phyloP scores from a whole-genome alignment of 35 echinoderm and acorn worm species.

The Diadema setosum region DNA sequence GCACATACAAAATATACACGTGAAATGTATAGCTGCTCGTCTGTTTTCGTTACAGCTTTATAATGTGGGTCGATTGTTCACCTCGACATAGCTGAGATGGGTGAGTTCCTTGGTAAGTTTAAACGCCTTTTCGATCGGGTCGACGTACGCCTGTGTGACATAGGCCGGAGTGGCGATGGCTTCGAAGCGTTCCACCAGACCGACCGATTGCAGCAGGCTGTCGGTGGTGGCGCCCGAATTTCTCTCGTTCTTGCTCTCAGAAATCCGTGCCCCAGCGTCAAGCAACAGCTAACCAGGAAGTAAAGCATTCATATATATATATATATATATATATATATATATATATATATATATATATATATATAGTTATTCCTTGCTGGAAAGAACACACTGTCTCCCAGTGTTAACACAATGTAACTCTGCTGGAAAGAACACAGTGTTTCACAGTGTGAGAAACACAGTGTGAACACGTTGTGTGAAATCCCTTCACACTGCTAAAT shows the following conservation, averaged over 20 bases:
- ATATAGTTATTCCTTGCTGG: too few species aligned
- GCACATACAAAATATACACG: too few species aligned
- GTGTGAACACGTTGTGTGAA: too few species aligned
- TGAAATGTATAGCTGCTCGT: too few species aligned
- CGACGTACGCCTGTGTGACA: conserved; percentile 51
- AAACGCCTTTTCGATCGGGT: conserved; percentile 75
- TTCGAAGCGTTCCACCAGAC: conserved; percentile 69
- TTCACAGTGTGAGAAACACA: too few species aligned
- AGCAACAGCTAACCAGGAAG: conserved; percentile 52
- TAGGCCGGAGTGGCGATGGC: conserved; percentile 80
- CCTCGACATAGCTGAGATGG: background rate
- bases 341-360: too few species aligned
- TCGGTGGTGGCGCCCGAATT: conserved; percentile 53
- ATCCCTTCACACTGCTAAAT: too few species aligned
- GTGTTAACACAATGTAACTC: too few species aligned
- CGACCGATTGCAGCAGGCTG: conserved; percentile 79
- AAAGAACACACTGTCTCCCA: too few species aligned
- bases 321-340: too few species aligned
- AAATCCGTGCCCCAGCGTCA: conserved; percentile 62
- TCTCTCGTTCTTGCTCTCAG: conserved; percentile 4
- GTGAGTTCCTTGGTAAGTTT: background rate
- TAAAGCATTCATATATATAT: background rate
- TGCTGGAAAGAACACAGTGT: too few species aligned
- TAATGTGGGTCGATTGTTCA: background rate
- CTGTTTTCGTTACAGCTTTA: background rate